Evolutionary conservation across 2,888 invertebrate species (phyloP), one percentile per base, ranked within the genome.

Genomic region (Anticlea derivata): DNA sequence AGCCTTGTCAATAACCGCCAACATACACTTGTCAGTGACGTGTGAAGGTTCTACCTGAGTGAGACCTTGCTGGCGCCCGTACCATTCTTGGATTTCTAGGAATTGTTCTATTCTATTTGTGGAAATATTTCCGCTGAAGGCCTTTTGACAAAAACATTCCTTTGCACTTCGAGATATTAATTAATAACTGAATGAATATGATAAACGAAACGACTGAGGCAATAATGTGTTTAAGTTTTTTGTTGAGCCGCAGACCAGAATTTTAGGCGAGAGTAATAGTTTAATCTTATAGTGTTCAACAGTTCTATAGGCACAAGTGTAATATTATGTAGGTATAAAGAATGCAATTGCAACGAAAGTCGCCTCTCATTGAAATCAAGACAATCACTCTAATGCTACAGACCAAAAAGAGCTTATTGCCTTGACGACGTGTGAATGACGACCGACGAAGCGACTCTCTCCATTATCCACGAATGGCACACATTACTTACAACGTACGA

Each of bases 371-470:
- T 7, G 8, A 37, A 44, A 30, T 44, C 10, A 8, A 53, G 38
- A 38, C 29, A 39, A 12, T 23, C 17, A 34, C 38, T 34, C 24
- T 53, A 50, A 50, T 30, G 12, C 4, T 11, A n/a, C 12, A 12
- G 10, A 5, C 38, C 13, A 38, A 30, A 7, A 31, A 31, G 31
- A 23, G 24, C 24, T 17, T 24, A 13, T 52, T 58, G 48, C 54
- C 31, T 55, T 50, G 56, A 47, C 53, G 47, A 52, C 34, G 49
- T 58, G 56, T 56, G 56, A 55, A 55, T 58, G 58, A 55, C 43
- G 37, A 13, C 20, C 43, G 37, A 13, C 20, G 26, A 38, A 38
- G 40, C 45, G 47, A 50, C 54, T 56, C 56, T 58, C 55, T 61
- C 54, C 45, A 49, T 45, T 51, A 47, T 47, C 46, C 49, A 43